Conservation (phyloP, 2,888 invertebrate species). For the Monopis laevigella region DNA sequence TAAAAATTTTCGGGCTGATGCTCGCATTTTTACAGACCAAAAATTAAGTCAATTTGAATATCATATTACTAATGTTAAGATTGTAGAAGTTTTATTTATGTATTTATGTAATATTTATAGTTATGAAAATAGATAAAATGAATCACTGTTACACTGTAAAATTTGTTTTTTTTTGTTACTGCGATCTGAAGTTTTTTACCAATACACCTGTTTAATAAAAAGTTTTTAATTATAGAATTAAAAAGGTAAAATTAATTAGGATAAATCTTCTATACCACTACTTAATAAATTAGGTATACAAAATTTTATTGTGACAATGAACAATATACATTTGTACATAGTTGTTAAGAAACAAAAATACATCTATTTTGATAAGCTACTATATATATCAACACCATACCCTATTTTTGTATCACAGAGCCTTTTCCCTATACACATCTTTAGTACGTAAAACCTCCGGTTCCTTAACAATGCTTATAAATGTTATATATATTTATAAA, state of each 20-base stretch:
- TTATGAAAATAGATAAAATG: no score
- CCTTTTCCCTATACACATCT: no score
- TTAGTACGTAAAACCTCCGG: no score
- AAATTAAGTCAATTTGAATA: constrained; percentile 60
- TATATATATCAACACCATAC: constrained; percentile 47
- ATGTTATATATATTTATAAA: neutral
- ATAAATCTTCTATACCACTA: neutral
- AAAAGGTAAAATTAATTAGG: neutral
- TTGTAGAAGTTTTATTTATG: constrained; percentile 4
- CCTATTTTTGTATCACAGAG: constrained; percentile 45
- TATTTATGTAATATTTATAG: constrained; percentile 7
- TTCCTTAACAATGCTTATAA: no score
- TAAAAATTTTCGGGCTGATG: constrained; percentile 23
- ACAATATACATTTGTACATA: constrained; percentile 14
- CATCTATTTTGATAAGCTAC: constrained; percentile 51
- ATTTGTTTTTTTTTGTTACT: constrained; percentile 49
- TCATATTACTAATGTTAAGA: constrained; percentile 30
- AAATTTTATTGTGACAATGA: constrained; percentile 15
- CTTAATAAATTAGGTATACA: neutral
- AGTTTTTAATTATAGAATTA: no score
- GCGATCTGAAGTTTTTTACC: constrained; percentile 67
- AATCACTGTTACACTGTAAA: neutral
- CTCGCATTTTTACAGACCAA: constrained; percentile 48
- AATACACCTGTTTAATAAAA: no score
- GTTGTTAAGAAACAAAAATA: constrained; percentile 9